Evolutionary conservation across 2,888 invertebrate genomes (phyloP), one percentile per base, ranked within the genome.

Genomic region (Thumatha senex): DNA sequence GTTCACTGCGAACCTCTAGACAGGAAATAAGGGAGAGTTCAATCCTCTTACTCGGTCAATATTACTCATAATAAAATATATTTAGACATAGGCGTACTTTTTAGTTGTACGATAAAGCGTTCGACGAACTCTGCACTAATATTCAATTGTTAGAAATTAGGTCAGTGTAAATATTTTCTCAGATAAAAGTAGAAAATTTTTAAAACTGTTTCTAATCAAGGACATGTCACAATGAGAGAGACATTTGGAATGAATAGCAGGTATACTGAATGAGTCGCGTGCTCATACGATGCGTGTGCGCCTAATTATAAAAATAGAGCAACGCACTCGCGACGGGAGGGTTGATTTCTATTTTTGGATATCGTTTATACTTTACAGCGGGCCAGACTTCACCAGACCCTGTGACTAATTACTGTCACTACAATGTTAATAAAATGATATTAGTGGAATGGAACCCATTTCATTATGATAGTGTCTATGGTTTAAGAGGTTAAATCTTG

Each of bases 41-140:
- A 82, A 82, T 78, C 74, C 78, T 77, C 74, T 78, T 76, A 80
- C 80, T 67, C 84, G 77, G 77, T 74, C 77, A 67, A 80, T 66
- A 74, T 89, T 89, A 88, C 82, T 89, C 88, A 89, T 79, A 76
- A 78, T 74, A 78, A 24, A 74, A 82, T 89, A 89, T 88, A 82
- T 90, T 85, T 90, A 91, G 89, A 81, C 57, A 66, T 74, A 78
- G 78, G 74, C 78, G 72, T 56, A 56, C 51, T 86, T 83, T 89
- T 85, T 87, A 86, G 84, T 77, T 61, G 69, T 77, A 78, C 18
- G 75, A 72, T 62, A 54, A 60, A 67, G 69, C 72, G 67, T 81
- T 80, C 84, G 73, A 56, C 71, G 82, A 82, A 80, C 84, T 78
- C 59, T 61, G 65, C 62, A 64, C 61, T 58, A 57, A 40, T 46